Conservation (phyloP, 2,113 vertebrate species). For the Corythoichthys intestinalis region DNA sequence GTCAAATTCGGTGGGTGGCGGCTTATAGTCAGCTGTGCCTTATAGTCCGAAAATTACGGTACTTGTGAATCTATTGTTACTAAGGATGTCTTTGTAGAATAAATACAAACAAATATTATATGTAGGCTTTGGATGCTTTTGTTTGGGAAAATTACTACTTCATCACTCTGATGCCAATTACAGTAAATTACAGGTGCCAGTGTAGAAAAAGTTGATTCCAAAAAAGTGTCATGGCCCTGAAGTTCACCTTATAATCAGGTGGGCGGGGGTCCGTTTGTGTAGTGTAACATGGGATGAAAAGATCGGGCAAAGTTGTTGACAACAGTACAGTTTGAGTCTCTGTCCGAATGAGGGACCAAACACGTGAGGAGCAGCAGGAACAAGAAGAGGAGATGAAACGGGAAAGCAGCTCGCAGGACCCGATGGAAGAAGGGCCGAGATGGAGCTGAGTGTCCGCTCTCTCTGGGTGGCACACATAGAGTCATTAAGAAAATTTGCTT, state of each 20-base stretch:
- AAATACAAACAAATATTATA: not conserved
- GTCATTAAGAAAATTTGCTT: not conserved
- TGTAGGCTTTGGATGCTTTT: conserved; percentile 9
- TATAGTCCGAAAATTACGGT: not conserved
- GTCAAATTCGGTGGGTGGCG: too few species aligned
- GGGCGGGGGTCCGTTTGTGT: conserved; percentile 90
- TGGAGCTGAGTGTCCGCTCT: conserved; percentile 37
- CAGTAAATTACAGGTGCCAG: not conserved
- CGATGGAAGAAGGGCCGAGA: conserved; percentile 81
- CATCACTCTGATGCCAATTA: not conserved
- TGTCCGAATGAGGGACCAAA: conserved; percentile 78
- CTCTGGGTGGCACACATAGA: conserved; percentile 35
- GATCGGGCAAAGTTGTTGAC: conserved; percentile 91
- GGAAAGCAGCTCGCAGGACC: conserved; percentile 80
- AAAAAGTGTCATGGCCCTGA: not conserved
- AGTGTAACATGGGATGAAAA: conserved; percentile 88
- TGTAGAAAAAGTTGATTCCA: not conserved
- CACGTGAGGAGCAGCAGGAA: conserved; percentile 84
- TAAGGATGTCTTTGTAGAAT: conserved; percentile 8
- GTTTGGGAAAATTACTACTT: conserved; percentile 3
- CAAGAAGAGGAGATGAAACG: conserved; percentile 83
- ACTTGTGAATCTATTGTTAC: not conserved
- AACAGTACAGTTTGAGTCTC: conserved; percentile 82
- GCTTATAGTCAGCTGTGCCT: too few species aligned
- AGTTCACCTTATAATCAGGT: conserved; percentile 54